Base-by-base conservation (phyloP, 2,888 invertebrate genomes). In the Iselma pallidipennis region DNA sequence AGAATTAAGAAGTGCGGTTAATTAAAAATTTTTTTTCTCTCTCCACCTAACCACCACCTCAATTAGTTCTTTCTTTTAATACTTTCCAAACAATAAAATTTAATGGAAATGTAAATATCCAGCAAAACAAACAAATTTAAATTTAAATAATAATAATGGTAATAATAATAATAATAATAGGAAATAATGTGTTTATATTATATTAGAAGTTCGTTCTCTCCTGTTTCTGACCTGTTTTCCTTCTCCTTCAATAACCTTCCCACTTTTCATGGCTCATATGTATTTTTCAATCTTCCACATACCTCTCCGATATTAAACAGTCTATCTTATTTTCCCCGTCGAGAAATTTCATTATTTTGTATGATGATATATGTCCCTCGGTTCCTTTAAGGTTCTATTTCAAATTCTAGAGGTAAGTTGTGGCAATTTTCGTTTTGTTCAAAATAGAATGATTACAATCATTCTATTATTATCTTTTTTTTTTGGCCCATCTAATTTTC, bases 311-410 rank as follows among this genome's bases (percentile, higher is more conserved):
- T 78, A 78, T 78, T 78, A 78, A 78, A 78, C 77, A 79, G 78
- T 79, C 76, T 78, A 78, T 78, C 76, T 77, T 76, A 78, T 80
- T 78, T 78, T 76, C 73, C 73, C 71, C 74, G 75, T 73, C 73
- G 74, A 78, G 76, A 78, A 80, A 79, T 79, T 79, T 80, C 79
- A 79, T 80, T 80, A 80, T 78, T 76, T 74, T 71, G 73, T 76
- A 78, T 78, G 78, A 78, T 79, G 78, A 80, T 79, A 78, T 79
- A 79, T 80, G 74, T 78, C 76, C 72, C 66, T 68, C 61, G 45
- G 42, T 66, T 59, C 57, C 66, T 68, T 49, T 25, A 4, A n/a
- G 25, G 4, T 37, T 26, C 45, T 45, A 14, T 25, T 29, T 31
- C 54, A 9, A 23, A n/a, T 51, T 25, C 3, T 28, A 16, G 29